Evolutionary conservation across 2,888 invertebrate genomes (phyloP).

Genomic region (Eurois occulta): DNA sequence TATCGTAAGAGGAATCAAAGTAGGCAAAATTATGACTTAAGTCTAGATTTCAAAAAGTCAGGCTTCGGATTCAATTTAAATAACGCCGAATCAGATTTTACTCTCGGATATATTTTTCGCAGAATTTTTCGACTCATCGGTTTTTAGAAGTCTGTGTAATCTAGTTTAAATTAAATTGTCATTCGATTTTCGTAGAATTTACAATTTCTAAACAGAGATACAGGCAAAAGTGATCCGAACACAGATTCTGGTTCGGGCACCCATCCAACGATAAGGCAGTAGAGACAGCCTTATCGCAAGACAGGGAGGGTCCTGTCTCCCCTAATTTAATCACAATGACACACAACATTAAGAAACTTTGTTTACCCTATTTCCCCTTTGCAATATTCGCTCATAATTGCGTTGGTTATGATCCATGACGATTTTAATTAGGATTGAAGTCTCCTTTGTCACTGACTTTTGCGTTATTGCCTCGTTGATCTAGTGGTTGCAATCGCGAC

Average conservation of each 20-base stretch:
- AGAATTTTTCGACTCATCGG: constrained; percentile 13
- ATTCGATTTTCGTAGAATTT: background rate
- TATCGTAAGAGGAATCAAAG: background rate
- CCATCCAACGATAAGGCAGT: constrained; percentile 35
- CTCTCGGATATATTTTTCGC: background rate
- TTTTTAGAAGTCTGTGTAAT: constrained; percentile 7
- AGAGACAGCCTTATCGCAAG: constrained; percentile 28
- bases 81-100: constrained; percentile 20
- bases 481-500: too few relatives aligned
- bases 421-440: constrained; percentile 38
- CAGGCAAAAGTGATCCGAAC: background rate
- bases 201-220: background rate
- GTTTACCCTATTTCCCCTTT: constrained; percentile 22
- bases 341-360: constrained; percentile 53
- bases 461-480: background rate
- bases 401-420: constrained; percentile 44
- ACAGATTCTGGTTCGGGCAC: constrained; percentile 20
- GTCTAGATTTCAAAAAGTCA: background rate
- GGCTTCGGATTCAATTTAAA: constrained; percentile 23
- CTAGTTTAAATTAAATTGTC: constrained; percentile 15
- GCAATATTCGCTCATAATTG: constrained; percentile 31
- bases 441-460: constrained; percentile 13
- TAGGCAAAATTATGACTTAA: background rate
- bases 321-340: constrained; percentile 58
- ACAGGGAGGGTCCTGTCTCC: constrained; percentile 28